Percentiles rank a stretch among this genome's conserved stretches.
Conservation (phyloP, 2,888 invertebrate species). For the Minunthozetes semirufus region DNA sequence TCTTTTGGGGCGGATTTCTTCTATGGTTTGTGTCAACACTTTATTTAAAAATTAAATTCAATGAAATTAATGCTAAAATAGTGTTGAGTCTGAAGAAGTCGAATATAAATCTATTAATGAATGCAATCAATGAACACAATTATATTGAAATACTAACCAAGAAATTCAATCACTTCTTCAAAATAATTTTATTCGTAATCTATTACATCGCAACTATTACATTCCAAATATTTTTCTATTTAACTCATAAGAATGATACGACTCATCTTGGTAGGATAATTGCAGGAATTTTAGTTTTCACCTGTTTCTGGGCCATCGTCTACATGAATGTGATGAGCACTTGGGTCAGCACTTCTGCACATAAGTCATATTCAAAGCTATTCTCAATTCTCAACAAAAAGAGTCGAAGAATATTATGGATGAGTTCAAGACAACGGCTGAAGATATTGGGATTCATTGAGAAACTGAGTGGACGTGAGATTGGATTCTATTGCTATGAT, state of each 20-base stretch:
- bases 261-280: not conserved
- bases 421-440: no score
- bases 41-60: not conserved
- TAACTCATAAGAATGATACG: not conserved
- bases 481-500: no score
- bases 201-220: not conserved
- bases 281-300: not conserved
- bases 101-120: not conserved
- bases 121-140: not conserved
- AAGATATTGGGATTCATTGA: no score
- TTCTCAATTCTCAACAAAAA: no score
- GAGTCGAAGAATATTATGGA: no score
- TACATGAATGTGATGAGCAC: not conserved
- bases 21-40: no score
- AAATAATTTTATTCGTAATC: not conserved
- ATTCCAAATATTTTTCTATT: not conserved
- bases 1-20: no score
- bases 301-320: not conserved
- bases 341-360: not conserved
- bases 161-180: not conserved
- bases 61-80: not conserved
- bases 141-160: not conserved
- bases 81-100: not conserved
- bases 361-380: not conserved
- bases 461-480: no score